Percentiles rank a stretch among this genome's conserved stretches.
phyloP scores from a whole-genome alignment of 37 sponge, comb jelly and placozoan species.

The Halisarca cf. caerulea region DNA sequence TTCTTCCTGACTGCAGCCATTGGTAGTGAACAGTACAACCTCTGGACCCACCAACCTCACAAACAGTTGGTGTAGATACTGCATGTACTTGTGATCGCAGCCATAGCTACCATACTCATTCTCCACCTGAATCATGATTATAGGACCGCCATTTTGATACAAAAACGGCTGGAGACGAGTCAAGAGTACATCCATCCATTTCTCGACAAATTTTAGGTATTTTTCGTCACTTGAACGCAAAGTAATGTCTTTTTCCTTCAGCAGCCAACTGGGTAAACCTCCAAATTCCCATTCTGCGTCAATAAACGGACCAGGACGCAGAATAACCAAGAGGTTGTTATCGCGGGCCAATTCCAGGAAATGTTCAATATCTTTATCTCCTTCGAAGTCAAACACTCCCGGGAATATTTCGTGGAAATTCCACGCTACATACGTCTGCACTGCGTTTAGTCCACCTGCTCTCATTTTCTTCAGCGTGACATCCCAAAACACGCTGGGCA shows the following conservation, averaged over 20 bases:
- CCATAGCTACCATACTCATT: conserved; percentile 96
- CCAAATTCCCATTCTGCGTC: conserved; percentile 98
- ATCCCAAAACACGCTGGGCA: conserved; percentile 80
- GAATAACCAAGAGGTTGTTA: conserved; percentile 78
- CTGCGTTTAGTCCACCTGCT: conserved; percentile 85
- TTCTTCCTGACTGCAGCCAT: conserved; percentile 57
- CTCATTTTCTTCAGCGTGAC: conserved; percentile 74
- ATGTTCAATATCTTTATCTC: conserved; percentile 62
- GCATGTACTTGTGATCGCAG: conserved; percentile 78
- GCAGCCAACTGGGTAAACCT: conserved; percentile 91
- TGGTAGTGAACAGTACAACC: conserved; percentile 86
- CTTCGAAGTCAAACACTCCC: conserved; percentile 72
- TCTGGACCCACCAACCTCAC: conserved; percentile 54
- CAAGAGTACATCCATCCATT: conserved; percentile 72
- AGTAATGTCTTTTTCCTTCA: conserved; percentile 34
- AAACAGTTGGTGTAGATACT: conserved; percentile 61
- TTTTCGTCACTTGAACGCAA: conserved; percentile 65
- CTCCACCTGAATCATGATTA: conserved; percentile 94
- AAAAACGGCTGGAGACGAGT: conserved; percentile 66
- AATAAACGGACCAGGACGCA: conserved; percentile 96
- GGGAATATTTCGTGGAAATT: conserved; percentile 87
- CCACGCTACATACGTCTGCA: conserved; percentile 98
- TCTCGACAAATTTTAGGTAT: conserved; percentile 73
- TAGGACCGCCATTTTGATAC: conserved; percentile 92
- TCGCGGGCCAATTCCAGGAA: conserved; percentile 85